phyloP scores from a whole-genome alignment of 1,140 invertebrate genomes.

The Hetaerina americana region DNA sequence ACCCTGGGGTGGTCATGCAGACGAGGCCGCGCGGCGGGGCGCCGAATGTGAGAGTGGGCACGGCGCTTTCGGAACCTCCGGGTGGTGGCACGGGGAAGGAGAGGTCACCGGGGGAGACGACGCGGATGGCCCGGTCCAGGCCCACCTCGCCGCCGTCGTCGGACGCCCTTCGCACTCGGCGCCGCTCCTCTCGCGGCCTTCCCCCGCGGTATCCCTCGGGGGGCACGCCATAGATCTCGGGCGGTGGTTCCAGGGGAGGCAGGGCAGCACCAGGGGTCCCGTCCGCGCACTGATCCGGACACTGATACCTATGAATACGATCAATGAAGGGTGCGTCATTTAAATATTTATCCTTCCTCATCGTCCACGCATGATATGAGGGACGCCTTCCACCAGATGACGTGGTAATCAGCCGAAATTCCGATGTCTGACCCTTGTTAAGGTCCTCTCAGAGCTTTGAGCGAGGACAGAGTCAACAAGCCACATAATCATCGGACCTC shows the following conservation, averaged over 20 bases:
- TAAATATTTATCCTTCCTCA: too few relatives aligned
- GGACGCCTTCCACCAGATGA: too few relatives aligned
- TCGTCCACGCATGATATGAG: too few relatives aligned
- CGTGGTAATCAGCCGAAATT: too few relatives aligned
- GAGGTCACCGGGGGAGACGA: constrained; percentile 73
- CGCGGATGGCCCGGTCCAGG: constrained; percentile 66
- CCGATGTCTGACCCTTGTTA: too few relatives aligned
- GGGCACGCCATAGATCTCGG: constrained; percentile 32
- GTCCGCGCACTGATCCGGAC: constrained; percentile 74
- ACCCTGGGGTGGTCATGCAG: constrained; percentile 84
- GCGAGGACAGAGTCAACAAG: too few relatives aligned
- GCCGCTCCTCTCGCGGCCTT: constrained; percentile 57
- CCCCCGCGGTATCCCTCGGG: constrained; percentile 28
- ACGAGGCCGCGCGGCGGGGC: constrained; percentile 43
- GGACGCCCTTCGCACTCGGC: constrained; percentile 43
- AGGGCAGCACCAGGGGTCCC: constrained; percentile 23
- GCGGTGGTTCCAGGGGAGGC: constrained; percentile 30
- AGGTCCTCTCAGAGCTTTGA: too few relatives aligned
- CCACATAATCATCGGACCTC: too few relatives aligned
- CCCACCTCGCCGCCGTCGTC: constrained; percentile 63
- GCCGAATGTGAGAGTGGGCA: constrained; percentile 21
- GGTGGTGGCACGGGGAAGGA: constrained; percentile 56
- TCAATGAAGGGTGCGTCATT: too few relatives aligned
- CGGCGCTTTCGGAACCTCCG: constrained; percentile 26
- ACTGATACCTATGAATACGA: too few relatives aligned